Evolutionary conservation across 2,797 vertebrate genomes (phyloP).

Genomic region (Rhinoraja longicauda): DNA sequence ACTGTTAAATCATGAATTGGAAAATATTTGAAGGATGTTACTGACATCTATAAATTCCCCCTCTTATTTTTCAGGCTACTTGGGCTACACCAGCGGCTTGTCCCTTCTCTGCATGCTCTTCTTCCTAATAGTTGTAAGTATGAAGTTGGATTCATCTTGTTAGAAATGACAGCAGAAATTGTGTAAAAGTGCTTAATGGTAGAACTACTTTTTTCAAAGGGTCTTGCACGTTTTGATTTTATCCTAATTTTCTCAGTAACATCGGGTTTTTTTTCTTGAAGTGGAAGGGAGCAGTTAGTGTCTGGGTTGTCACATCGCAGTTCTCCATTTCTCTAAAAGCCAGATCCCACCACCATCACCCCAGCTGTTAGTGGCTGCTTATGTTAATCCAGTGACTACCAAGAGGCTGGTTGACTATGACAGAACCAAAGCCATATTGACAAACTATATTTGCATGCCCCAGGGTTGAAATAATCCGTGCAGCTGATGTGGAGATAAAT

Average conservation of each 20-base stretch:
- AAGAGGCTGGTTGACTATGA: not conserved
- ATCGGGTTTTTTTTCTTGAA: not conserved
- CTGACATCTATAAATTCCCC: not conserved
- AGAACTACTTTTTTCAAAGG: not conserved
- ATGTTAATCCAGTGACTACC: not conserved
- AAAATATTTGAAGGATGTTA: not conserved
- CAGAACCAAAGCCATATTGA: not conserved
- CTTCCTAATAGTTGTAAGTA: constrained; percentile 92
- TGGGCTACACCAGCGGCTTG: constrained; percentile 94
- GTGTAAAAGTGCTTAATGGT: not conserved
- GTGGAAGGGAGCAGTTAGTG: not conserved
- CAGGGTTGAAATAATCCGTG: not conserved
- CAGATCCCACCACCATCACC: too few species aligned
- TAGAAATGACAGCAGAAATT: not conserved
- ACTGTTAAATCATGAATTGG: not conserved
- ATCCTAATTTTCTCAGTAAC: not conserved
- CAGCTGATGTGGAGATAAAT: not conserved
- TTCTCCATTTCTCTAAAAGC: not conserved
- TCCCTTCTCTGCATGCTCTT: constrained; percentile 96
- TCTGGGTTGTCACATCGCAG: not conserved
- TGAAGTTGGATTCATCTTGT: constrained; percentile 32
- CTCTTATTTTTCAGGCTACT: constrained; percentile 70
- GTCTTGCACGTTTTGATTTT: not conserved
- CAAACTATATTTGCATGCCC: not conserved
- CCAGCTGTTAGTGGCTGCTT: not conserved